phyloP scores from a whole-genome alignment of 2,888 invertebrate species.

The Andrena flavipes region DNA sequence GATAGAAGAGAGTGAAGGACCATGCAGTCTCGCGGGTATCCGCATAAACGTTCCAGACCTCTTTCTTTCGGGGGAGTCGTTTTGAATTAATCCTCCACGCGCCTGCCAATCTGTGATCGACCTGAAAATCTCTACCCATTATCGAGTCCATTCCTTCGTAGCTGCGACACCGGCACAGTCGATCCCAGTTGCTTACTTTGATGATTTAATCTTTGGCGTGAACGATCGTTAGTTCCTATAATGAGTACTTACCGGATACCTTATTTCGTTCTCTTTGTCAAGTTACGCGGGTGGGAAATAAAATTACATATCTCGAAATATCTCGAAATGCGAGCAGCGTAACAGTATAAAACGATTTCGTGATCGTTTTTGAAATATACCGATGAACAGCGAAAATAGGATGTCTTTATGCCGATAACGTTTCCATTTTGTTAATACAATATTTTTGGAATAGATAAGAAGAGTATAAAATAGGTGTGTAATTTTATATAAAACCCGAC shows the following conservation, averaged over 20 bases:
- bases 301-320: neutral
- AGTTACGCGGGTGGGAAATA: neutral
- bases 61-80: conserved; percentile 2
- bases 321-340: too few species aligned
- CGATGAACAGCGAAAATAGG: neutral
- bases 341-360: neutral
- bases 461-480: neutral
- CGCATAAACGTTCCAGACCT: conserved; percentile 55
- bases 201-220: neutral
- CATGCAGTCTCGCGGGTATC: conserved; percentile 76
- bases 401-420: conserved; percentile 37
- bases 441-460: neutral
- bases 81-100: conserved; percentile 32
- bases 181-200: neutral
- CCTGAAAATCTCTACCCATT: conserved; percentile 48
- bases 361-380: neutral
- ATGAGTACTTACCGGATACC: conserved; percentile 37
- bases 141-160: conserved; percentile 6
- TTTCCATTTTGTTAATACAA: neutral
- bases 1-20: conserved; percentile 69
- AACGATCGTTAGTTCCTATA: conserved; percentile 15
- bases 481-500: neutral
- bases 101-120: conserved; percentile 45
- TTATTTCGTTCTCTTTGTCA: neutral
- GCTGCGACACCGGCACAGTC: neutral